A percentile compares a stretch with the other conserved stretches of the same genome.
Evolutionary conservation across 2,888 invertebrate species (phyloP).

Genomic region (Ferrisia virgata): DNA sequence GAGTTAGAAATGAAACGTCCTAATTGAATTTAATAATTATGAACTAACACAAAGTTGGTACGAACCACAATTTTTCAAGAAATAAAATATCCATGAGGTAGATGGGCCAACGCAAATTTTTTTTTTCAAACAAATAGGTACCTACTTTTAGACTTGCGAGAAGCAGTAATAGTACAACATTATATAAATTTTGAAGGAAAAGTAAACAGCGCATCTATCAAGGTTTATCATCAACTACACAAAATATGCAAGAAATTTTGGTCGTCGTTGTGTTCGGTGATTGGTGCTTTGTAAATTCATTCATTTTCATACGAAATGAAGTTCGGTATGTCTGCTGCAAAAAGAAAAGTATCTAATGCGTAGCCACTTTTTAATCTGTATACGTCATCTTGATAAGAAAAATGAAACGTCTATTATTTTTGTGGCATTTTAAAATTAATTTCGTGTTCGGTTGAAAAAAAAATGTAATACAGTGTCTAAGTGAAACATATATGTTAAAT

Average conservation of each 20-base stretch:
- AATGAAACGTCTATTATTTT: constrained; percentile 36
- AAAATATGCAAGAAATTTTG: neutral
- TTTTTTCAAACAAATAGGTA: neutral
- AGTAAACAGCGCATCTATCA: neutral
- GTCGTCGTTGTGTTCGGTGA: neutral
- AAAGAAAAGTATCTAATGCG: constrained; percentile 7
- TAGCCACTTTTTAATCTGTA: constrained; percentile 36
- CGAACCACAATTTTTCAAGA: neutral
- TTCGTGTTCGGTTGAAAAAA: constrained; percentile 20
- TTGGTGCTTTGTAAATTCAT: neutral
- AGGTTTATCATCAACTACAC: neutral
- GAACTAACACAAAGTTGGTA: neutral
- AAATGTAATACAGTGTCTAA: neutral
- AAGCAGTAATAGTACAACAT: neutral
- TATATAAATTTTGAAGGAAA: neutral
- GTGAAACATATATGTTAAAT: neutral
- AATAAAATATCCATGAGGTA: neutral
- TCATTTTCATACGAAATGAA: neutral
- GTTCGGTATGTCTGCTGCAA: constrained; percentile 21
- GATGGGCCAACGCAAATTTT: neutral
- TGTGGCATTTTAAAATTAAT: constrained; percentile 23
- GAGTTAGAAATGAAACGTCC: neutral
- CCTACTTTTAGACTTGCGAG: neutral
- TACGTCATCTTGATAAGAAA: constrained; percentile 41
- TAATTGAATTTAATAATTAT: neutral